phyloP scores from a whole-genome alignment of 2,797 vertebrate species.

The Myiotriccus ornatus region DNA sequence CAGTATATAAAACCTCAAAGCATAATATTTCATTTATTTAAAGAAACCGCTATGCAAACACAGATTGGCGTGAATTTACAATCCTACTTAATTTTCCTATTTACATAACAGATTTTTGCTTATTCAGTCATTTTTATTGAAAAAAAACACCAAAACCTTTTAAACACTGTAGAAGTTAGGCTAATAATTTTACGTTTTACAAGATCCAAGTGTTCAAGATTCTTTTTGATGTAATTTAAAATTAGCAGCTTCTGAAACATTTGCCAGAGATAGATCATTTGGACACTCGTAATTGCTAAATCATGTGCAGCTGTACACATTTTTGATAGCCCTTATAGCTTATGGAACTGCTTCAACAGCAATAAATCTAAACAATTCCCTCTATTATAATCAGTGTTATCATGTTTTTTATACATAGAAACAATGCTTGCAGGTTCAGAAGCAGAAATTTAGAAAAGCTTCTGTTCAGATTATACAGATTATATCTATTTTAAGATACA shows the following conservation, averaged over 20 bases:
- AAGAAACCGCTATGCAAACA: not conserved
- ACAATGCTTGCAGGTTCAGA: not conserved
- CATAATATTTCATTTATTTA: not conserved
- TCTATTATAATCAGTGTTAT: slow-evolving; percentile 12
- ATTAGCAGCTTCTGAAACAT: slow-evolving; percentile 57
- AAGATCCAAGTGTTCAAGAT: not conserved
- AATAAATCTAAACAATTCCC: slow-evolving; percentile 7
- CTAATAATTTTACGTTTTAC: slow-evolving; percentile 21
- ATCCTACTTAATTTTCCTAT: not conserved
- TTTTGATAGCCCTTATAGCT: slow-evolving; percentile 35
- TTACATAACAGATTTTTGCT: not conserved
- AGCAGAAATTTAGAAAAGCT: not conserved
- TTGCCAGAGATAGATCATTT: slow-evolving; percentile 38
- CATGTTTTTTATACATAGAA: not conserved
- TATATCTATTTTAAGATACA: not conserved
- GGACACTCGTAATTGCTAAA: slow-evolving; percentile 57
- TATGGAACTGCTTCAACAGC: slow-evolving; percentile 27
- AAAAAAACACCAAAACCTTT: not conserved
- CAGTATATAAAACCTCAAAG: not conserved
- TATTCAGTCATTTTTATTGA: not conserved
- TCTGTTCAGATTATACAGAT: not conserved
- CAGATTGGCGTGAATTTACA: not conserved
- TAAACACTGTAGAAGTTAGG: not conserved
- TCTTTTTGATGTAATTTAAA: slow-evolving; percentile 31
- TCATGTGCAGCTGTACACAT: slow-evolving; percentile 56